These are phyloP conservation scores for Herpetotheres cachinnans DNA, from an alignment of 2,113 vertebrate genomes.

Conservation along the genomic window DNA sequence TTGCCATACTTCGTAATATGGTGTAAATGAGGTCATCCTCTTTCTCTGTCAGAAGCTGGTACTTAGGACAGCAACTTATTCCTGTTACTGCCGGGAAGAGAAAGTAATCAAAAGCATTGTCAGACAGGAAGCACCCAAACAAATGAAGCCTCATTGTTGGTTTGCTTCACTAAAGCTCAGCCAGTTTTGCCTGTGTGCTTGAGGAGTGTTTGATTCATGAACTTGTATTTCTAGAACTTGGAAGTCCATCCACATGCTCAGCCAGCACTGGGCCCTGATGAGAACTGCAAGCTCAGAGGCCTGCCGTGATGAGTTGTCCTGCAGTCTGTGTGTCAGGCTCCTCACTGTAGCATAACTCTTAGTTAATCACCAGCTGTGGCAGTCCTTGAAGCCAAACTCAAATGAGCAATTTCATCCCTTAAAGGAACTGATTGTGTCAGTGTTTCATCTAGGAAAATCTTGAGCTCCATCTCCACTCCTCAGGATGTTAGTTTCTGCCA, in stretches of 20 bases:
- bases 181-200: background rate
- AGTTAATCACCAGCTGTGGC: background rate
- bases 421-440: background rate
- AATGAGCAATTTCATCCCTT: background rate
- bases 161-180: background rate
- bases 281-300: background rate
- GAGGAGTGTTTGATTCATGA: background rate
- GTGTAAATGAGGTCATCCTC: background rate
- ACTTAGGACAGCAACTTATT: rapidly evolving
- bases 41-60: background rate
- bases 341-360: background rate
- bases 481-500: background rate
- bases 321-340: background rate
- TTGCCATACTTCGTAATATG: background rate
- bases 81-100: background rate
- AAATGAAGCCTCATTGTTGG: background rate
- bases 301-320: background rate
- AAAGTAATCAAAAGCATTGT: background rate
- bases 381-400: background rate
- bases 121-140: background rate
- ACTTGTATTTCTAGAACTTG: background rate
- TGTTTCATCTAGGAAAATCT: background rate
- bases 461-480: background rate
- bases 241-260: background rate
- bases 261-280: background rate